A percentile compares a stretch with the other conserved stretches of the same genome.
These are phyloP conservation scores for Hemitrygon akajei DNA, from an alignment of 2,797 vertebrate species.

Conservation along the genomic window DNA sequence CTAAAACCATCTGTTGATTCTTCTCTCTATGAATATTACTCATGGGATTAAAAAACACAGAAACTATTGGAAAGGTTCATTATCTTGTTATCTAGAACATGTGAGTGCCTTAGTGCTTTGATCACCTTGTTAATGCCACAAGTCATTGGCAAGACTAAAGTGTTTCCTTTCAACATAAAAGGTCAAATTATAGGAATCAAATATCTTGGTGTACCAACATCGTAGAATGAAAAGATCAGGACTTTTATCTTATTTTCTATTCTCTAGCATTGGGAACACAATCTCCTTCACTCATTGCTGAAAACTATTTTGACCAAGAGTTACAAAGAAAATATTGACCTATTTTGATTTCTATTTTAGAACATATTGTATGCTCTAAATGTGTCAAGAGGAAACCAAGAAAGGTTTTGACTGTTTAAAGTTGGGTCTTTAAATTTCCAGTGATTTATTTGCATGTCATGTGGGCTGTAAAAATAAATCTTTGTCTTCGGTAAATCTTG, in stretches of 20 bases:
- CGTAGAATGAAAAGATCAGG: not conserved
- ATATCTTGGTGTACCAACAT: not conserved
- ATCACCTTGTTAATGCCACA: not conserved
- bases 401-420: not conserved
- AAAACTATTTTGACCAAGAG: not conserved
- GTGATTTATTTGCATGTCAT: not conserved
- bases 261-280: not conserved
- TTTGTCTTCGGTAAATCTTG: not conserved
- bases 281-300: not conserved
- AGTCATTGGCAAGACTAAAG: not conserved
- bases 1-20: not conserved
- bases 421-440: not conserved
- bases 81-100: not conserved
- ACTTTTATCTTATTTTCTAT: not conserved
- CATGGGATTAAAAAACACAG: not conserved
- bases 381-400: not conserved
- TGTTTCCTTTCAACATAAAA: not conserved
- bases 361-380: not conserved
- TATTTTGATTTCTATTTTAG: conserved; percentile 22
- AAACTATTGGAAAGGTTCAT: too few relatives aligned
- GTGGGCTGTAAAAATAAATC: not conserved
- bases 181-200: not conserved
- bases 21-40: not conserved
- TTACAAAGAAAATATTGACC: not conserved
- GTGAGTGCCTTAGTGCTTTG: not conserved